Conservation (phyloP, 2,888 invertebrate species). For the Malachius bipustulatus region DNA sequence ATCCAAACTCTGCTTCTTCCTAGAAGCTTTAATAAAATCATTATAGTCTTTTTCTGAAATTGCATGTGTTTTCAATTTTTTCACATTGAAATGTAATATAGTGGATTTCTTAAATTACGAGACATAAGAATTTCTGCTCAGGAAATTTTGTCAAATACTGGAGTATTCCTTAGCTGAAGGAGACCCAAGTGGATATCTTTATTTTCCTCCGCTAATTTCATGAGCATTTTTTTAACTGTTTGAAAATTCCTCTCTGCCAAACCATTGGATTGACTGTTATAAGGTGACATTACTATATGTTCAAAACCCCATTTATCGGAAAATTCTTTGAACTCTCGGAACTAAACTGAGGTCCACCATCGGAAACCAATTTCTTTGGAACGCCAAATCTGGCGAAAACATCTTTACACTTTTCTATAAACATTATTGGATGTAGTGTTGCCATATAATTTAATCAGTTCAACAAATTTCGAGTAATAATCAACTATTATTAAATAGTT, state of each 20-base stretch:
- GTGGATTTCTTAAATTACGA: slow-evolving; percentile 6
- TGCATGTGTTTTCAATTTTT: no score
- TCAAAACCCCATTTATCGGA: slow-evolving; percentile 3
- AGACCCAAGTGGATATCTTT: no score
- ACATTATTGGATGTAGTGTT: neutral
- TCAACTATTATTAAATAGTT: slow-evolving; percentile 3
- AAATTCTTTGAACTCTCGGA: slow-evolving; percentile 5
- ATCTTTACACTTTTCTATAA: slow-evolving; percentile 4
- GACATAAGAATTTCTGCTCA: slow-evolving; percentile 7
- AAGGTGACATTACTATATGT: neutral
- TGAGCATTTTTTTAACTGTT: no score
- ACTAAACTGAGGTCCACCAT: slow-evolving; percentile 8
- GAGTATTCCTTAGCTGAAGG: slow-evolving; percentile 11
- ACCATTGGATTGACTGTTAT: slow-evolving; percentile 9
- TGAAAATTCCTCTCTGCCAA: slow-evolving; percentile 12
- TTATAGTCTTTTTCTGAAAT: no score
- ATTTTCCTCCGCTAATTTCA: no score
- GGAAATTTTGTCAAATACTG: slow-evolving; percentile 5
- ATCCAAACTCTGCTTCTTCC: no score
- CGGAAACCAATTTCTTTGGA: slow-evolving; percentile 5
- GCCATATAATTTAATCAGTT: neutral
- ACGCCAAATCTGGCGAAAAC: slow-evolving; percentile 8
- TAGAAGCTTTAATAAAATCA: no score
- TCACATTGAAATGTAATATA: no score
- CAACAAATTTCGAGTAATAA: slow-evolving; percentile 7